These are phyloP conservation scores for Digitonthophagus gazella DNA, from an alignment of 2,888 invertebrate genomes.

Conservation along the genomic window DNA sequence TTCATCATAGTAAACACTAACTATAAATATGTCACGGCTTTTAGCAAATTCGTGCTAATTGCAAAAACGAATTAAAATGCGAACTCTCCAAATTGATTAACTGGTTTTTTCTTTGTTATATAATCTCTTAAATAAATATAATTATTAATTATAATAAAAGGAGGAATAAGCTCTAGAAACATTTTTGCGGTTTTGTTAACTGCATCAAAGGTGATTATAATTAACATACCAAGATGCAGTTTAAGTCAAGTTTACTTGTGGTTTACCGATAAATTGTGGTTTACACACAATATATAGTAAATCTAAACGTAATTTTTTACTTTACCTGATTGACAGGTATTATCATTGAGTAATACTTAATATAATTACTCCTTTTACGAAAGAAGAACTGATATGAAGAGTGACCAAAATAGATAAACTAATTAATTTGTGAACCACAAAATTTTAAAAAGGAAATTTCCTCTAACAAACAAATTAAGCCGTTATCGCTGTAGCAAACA, in stretches of 20 bases:
- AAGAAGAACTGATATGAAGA: no score
- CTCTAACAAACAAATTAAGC: background rate
- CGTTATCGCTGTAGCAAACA: background rate
- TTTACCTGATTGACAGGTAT: no score
- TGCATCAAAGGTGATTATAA: background rate
- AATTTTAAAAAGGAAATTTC: background rate
- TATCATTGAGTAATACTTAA: no score
- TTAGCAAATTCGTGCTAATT: background rate
- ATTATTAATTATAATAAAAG: no score
- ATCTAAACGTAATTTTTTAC: no score
- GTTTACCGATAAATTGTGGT: background rate
- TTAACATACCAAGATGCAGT: background rate
- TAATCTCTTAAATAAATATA: background rate
- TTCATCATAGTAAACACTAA: background rate
- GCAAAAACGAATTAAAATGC: background rate
- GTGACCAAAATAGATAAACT: no score
- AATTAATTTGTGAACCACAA: background rate
- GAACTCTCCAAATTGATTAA: background rate
- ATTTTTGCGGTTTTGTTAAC: background rate
- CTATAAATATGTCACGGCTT: background rate
- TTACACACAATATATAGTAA: background rate
- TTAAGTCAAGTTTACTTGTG: no score
- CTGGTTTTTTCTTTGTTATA: background rate
- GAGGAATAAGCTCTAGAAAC: no score
- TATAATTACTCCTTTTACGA: no score